Conservation (phyloP, 1,140 invertebrate species). For the Chlorops oryzae region DNA sequence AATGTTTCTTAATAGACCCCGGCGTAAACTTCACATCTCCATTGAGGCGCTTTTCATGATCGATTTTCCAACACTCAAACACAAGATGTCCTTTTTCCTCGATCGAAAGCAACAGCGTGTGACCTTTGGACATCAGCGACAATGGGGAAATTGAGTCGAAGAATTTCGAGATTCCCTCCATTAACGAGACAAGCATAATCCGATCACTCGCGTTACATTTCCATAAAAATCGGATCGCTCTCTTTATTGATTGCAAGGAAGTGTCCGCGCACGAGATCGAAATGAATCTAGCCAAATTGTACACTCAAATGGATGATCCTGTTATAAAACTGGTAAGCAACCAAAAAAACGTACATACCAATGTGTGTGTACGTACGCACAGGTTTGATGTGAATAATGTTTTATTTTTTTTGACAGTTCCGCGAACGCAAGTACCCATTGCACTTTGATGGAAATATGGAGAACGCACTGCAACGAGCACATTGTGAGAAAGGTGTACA, state of each 20-base stretch:
- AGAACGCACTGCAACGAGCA: conserved; percentile 41
- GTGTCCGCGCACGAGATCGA: conserved; percentile 41
- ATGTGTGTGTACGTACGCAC: background rate
- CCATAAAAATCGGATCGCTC: conserved; percentile 37
- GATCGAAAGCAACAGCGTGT: conserved; percentile 59
- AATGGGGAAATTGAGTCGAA: conserved; percentile 37
- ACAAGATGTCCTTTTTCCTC: conserved; percentile 60
- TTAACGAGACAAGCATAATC: conserved; percentile 46
- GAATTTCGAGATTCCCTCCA: conserved; percentile 42
- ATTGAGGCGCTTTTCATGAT: conserved; percentile 60
- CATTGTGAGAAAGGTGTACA: conserved; percentile 44
- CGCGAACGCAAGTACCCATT: conserved; percentile 51
- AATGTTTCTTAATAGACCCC: too few species aligned
- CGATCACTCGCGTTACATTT: conserved; percentile 42
- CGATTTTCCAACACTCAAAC: conserved; percentile 56
- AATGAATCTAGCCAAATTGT: conserved; percentile 39
- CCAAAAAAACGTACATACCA: background rate
- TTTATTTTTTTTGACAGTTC: conserved; percentile 33
- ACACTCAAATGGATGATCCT: conserved; percentile 46
- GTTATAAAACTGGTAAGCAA: conserved; percentile 43
- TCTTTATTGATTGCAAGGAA: conserved; percentile 44
- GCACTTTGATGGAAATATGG: conserved; percentile 47
- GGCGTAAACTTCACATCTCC: conserved; percentile 50
- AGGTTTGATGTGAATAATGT: too few species aligned
- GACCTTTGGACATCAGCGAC: conserved; percentile 47